phyloP scores from a whole-genome alignment of 2,888 invertebrate genomes.

The Eugnorisma glareosa region DNA sequence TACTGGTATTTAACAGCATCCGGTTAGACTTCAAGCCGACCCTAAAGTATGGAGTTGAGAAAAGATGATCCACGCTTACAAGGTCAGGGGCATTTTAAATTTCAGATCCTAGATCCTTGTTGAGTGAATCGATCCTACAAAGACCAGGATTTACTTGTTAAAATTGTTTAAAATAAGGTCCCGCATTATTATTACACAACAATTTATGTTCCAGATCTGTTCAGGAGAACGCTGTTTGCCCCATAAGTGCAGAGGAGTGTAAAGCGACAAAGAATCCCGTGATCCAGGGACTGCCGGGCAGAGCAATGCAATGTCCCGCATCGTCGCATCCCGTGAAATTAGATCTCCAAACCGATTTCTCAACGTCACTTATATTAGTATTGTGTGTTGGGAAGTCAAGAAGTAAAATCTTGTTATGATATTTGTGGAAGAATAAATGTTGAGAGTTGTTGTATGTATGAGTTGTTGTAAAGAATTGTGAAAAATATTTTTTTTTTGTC shows the following conservation, averaged over 20 bases:
- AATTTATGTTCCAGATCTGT: constrained; percentile 12
- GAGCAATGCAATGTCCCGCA: constrained; percentile 61
- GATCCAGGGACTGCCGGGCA: constrained; percentile 30
- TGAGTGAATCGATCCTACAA: not conserved
- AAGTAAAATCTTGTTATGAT: constrained; percentile 54
- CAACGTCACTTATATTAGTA: constrained; percentile 56
- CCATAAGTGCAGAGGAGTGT: constrained; percentile 32
- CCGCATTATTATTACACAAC: not conserved
- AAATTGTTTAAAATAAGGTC: not conserved
- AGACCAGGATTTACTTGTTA: not conserved
- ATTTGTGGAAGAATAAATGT: constrained; percentile 21
- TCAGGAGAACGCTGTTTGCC: constrained; percentile 21
- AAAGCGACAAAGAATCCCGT: constrained; percentile 33
- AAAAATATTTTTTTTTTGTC: too few relatives aligned
- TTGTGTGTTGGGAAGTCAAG: constrained; percentile 43
- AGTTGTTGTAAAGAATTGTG: too few relatives aligned
- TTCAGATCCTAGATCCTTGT: not conserved
- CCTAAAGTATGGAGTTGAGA: too few relatives aligned
- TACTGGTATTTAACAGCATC: too few relatives aligned
- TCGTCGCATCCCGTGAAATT: constrained; percentile 55
- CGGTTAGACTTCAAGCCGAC: too few relatives aligned
- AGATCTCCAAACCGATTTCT: constrained; percentile 59
- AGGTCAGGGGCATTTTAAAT: not conserved
- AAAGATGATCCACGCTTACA: too few relatives aligned
- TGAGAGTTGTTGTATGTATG: constrained; percentile 14